Evolutionary conservation across 2,888 invertebrate species (phyloP).

Genomic region (Lysandra bellargus): DNA sequence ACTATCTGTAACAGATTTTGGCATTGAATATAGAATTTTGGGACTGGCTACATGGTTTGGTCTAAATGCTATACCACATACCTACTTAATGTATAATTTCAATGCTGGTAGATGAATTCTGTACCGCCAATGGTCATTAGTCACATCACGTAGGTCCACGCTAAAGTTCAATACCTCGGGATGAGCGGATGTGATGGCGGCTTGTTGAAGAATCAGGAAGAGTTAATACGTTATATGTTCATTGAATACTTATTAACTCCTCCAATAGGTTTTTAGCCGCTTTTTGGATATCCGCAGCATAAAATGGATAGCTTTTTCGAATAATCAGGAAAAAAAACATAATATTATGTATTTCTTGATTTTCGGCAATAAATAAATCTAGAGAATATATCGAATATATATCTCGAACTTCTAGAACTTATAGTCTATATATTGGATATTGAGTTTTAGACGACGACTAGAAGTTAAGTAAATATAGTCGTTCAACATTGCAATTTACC

Average conservation of each 20-base stretch:
- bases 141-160: slow-evolving; percentile 10
- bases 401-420: too few species aligned
- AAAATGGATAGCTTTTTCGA: too few species aligned
- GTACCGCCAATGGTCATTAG: background rate
- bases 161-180: slow-evolving; percentile 30
- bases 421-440: too few species aligned
- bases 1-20: too few species aligned
- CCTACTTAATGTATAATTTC: background rate
- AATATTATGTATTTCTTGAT: background rate
- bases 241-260: slow-evolving; percentile 16
- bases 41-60: too few species aligned
- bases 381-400: too few species aligned
- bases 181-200: slow-evolving; percentile 28
- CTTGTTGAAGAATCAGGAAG: slow-evolving; percentile 19
- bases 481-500: background rate
- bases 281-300: background rate
- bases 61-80: too few species aligned
- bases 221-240: slow-evolving; percentile 18
- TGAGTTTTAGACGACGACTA: too few species aligned
- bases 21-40: too few species aligned
- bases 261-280: background rate
- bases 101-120: background rate
- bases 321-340: too few species aligned
- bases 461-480: background rate
- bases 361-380: background rate